A percentile compares a stretch with the other conserved stretches of the same genome.
Conservation (phyloP, 1,140 invertebrate species). For the Bombus consobrinus region DNA sequence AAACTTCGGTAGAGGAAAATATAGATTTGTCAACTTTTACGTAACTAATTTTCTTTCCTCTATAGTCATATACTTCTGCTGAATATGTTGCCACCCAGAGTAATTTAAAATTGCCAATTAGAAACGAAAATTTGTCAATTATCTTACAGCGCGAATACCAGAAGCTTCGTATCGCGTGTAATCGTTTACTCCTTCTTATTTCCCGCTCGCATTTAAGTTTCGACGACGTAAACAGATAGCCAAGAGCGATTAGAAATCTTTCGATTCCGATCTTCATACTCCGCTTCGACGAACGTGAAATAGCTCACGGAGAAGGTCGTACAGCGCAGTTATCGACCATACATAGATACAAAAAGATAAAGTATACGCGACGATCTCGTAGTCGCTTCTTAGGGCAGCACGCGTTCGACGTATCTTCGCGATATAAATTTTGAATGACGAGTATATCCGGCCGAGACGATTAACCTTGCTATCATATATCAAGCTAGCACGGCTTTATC, state of each 20-base stretch:
- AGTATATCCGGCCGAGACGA: background rate
- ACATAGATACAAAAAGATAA: background rate
- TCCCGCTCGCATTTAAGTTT: background rate
- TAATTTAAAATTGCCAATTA: background rate
- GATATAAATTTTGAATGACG: background rate
- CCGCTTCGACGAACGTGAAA: background rate
- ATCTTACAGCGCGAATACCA: background rate
- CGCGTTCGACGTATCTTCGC: background rate
- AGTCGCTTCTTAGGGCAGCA: too few relatives aligned
- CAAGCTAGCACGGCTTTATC: background rate
- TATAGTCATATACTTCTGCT: too few relatives aligned
- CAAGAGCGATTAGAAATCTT: conserved; percentile 11
- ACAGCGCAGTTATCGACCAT: background rate
- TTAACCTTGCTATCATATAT: conserved; percentile 6
- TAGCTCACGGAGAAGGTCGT: background rate
- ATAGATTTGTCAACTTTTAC: background rate
- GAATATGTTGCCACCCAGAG: background rate
- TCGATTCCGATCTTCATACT: background rate
- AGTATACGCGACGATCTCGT: background rate
- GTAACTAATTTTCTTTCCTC: background rate
- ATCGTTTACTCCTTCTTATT: background rate
- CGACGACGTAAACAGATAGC: background rate
- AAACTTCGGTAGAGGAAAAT: background rate
- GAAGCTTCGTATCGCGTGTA: background rate
- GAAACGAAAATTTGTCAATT: background rate